A percentile compares a stretch with the other conserved stretches of the same genome.
Conservation (phyloP, 2,888 invertebrate species). For the Camponotus fellah region DNA sequence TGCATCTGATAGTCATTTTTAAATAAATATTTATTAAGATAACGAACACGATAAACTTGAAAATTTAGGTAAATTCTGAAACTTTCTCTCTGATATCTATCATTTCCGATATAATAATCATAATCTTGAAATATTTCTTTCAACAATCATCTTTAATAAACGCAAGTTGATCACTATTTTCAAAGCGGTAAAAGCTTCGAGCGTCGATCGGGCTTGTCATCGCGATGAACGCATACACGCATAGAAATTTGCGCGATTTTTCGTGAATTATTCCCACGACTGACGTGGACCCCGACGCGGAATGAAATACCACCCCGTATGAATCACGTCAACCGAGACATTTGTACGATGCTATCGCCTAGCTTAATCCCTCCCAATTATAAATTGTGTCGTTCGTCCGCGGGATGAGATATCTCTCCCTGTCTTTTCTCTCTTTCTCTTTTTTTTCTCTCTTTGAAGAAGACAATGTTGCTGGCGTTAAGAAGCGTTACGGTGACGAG, state of each 20-base stretch:
- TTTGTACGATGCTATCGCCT: slow-evolving; percentile 53
- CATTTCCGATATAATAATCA: not conserved
- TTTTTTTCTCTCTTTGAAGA: slow-evolving; percentile 20
- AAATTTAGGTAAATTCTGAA: not conserved
- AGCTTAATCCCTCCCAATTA: slow-evolving; percentile 61
- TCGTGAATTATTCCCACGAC: slow-evolving; percentile 46
- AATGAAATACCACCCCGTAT: slow-evolving; percentile 53
- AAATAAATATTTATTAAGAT: not conserved
- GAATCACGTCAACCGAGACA: slow-evolving; percentile 54
- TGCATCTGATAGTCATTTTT: too few species aligned
- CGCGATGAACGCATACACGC: slow-evolving; percentile 4
- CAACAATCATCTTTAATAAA: not conserved
- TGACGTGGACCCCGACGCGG: slow-evolving; percentile 22
- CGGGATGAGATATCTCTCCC: slow-evolving; percentile 39
- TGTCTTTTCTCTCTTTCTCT: not conserved
- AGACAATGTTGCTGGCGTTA: slow-evolving; percentile 63
- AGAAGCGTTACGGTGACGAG: slow-evolving; percentile 61
- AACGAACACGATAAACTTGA: not conserved
- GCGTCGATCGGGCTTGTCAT: slow-evolving; percentile 1
- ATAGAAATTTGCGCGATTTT: slow-evolving; percentile 31
- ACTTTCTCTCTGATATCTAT: not conserved
- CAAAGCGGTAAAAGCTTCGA: not conserved
- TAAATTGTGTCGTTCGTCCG: slow-evolving; percentile 58
- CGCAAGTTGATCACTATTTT: not conserved
- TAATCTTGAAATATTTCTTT: not conserved